These are phyloP conservation scores for Drosophila equinoxialis DNA, from an alignment of 1,140 invertebrate species.

Conservation along the genomic window DNA sequence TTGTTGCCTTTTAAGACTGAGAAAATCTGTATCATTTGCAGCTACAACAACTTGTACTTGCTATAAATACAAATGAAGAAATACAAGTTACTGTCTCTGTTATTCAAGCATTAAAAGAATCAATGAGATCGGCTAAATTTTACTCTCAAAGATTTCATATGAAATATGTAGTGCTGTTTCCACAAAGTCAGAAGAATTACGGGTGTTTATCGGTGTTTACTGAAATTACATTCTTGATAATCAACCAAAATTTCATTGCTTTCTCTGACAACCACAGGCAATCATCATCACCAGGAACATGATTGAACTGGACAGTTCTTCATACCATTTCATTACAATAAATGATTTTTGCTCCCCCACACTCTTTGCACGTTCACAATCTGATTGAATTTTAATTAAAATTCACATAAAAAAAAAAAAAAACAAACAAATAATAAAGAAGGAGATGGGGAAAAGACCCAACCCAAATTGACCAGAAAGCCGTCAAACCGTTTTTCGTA, in stretches of 20 bases:
- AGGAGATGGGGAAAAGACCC: not conserved
- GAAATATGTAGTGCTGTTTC: too few species aligned
- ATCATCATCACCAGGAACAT: not conserved
- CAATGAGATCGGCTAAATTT: too few species aligned
- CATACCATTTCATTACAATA: slow-evolving; percentile 13
- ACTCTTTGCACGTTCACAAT: slow-evolving; percentile 5
- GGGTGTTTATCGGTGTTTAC: not conserved
- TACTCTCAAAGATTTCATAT: too few species aligned
- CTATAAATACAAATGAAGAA: too few species aligned
- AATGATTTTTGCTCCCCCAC: slow-evolving; percentile 3
- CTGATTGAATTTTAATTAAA: slow-evolving; percentile 63
- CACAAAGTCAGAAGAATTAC: not conserved
- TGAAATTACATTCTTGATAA: slow-evolving; percentile 9
- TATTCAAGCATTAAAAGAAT: too few species aligned
- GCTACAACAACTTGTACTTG: too few species aligned
- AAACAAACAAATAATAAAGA: slow-evolving; percentile 28
- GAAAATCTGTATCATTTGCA: too few species aligned
- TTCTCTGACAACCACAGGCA: not conserved
- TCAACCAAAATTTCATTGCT: slow-evolving; percentile 7
- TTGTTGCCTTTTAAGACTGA: not conserved
- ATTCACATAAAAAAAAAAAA: slow-evolving; percentile 29
- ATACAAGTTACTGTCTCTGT: too few species aligned
- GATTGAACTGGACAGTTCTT: slow-evolving; percentile 1
- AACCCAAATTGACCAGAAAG: slow-evolving; percentile 19
- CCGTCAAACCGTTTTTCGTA: slow-evolving; percentile 54